Percentiles rank a stretch among this genome's conserved stretches.
Evolutionary conservation across 2,797 vertebrate genomes (phyloP).

Genomic region (Hylomyscus alleni): DNA sequence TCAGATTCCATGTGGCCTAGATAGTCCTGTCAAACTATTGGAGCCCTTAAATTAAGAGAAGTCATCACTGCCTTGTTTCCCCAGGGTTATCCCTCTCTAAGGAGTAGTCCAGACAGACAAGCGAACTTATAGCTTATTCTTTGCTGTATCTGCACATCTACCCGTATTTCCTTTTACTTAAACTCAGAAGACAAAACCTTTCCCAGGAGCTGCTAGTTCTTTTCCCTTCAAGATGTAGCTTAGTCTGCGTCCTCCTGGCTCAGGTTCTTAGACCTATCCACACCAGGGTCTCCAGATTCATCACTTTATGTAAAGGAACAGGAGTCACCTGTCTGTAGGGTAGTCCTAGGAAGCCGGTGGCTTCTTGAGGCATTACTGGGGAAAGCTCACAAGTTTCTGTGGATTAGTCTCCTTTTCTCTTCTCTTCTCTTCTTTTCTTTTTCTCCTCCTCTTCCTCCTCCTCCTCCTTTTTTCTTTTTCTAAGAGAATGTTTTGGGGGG

Average conservation of each 20-base stretch:
- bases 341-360: neutral
- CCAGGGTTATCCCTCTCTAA: neutral
- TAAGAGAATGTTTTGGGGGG: too few species aligned
- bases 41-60: slow-evolving; percentile 6
- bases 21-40: neutral
- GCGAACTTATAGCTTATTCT: slow-evolving; percentile 48
- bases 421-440: too few species aligned
- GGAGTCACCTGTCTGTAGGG: neutral
- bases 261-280: neutral
- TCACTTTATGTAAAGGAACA: neutral
- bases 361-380: neutral
- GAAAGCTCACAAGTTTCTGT: neutral
- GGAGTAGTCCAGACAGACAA: slow-evolving; percentile 40
- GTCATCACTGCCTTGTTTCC: slow-evolving; percentile 26
- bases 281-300: neutral
- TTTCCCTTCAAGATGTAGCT: neutral
- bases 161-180: slow-evolving; percentile 42
- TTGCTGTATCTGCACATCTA: neutral
- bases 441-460: too few species aligned
- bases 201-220: slow-evolving; percentile 26
- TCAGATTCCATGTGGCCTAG: slow-evolving; percentile 34
- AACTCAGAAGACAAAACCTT: slow-evolving; percentile 61
- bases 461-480: neutral
- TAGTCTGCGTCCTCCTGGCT: neutral
- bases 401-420: neutral